Base-by-base conservation (phyloP, 2,888 invertebrate genomes). In the Sepiola atlantica region DNA sequence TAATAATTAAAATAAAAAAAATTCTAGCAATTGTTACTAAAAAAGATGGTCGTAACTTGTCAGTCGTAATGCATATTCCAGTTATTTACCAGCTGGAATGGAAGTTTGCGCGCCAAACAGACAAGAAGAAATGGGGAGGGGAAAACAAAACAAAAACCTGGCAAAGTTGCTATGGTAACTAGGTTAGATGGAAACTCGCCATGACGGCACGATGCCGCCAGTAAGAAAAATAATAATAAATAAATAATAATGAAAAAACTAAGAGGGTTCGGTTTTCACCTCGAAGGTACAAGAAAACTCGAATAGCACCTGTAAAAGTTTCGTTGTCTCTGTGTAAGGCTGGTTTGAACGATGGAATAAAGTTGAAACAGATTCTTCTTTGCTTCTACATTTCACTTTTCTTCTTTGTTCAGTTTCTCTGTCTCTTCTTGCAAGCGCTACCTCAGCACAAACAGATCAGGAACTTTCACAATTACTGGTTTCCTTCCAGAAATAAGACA, bases 301-400 rank as follows among this genome's bases (percentile, higher is more conserved):
- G 77, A 16, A 77, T n/a, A 77, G 77, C 77, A 77, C 77, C n/a
- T 77, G 77, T 77, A 77, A 77, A 77, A 77, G 77, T n/a, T n/a
- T 45, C 2, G 45, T 45, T 45, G 2, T 45, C 45, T 77, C 16
- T 77, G n/a, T 77, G 77, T 77, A 16, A 14, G 77, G 77, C n/a
- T 77, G 77, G 77, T 32, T 77, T n/a, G n/a, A 77, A 77, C 14
- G 77, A n/a, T 77, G 77, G 77, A 77, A 77, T 77, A 77, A n/a
- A 77, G 77, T 77, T 16, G n/a, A 77, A 77, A 18, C 77, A 77
- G 77, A n/a, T 77, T n/a, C 16, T 1, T 77, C n/a, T 77, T 77
- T 16, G 77, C 16, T n/a, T 77, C 77, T 14, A n/a, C n/a, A 4
- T 77, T n/a, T 77, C 77, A 32, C n/a, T n/a, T 77, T 77, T 77